Percentiles rank a stretch among this genome's conserved stretches.
Conservation (phyloP, 2,888 invertebrate species). For the Sceliomorpha sp. region DNA sequence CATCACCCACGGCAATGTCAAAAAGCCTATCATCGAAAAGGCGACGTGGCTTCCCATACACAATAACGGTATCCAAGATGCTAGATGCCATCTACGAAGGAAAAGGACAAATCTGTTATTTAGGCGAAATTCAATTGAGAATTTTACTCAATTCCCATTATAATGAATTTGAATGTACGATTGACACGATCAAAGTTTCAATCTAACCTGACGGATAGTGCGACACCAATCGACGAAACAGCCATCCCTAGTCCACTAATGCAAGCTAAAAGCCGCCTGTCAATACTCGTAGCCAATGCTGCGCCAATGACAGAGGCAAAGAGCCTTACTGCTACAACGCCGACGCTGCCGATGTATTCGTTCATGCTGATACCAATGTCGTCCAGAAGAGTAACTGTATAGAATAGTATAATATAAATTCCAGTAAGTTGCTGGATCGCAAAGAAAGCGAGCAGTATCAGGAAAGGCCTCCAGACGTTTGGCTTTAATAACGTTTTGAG, state of each 20-base stretch:
- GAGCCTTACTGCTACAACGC: slow-evolving; percentile 85
- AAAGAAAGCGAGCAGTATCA: slow-evolving; percentile 85
- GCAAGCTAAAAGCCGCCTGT: slow-evolving; percentile 84
- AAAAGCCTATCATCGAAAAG: slow-evolving; percentile 87
- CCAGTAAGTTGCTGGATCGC: slow-evolving; percentile 87
- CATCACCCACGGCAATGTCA: slow-evolving; percentile 89
- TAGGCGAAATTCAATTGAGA: too few relatives aligned
- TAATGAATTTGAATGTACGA: too few relatives aligned
- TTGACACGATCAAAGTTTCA: too few relatives aligned
- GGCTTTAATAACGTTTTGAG: slow-evolving; percentile 76
- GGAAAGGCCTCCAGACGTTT: slow-evolving; percentile 86
- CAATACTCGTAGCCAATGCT: slow-evolving; percentile 84
- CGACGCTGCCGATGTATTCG: slow-evolving; percentile 86
- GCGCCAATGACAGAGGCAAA: slow-evolving; percentile 86
- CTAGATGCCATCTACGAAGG: slow-evolving; percentile 60
- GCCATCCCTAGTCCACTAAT: slow-evolving; percentile 86
- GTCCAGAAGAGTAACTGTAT: slow-evolving; percentile 87
- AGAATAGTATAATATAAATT: slow-evolving; percentile 87
- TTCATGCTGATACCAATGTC: slow-evolving; percentile 85
- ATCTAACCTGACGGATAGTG: slow-evolving; percentile 76
- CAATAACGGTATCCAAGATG: slow-evolving; percentile 81
- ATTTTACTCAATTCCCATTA: too few relatives aligned
- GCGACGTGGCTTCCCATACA: slow-evolving; percentile 86
- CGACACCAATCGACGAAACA: slow-evolving; percentile 82
- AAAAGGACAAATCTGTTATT: too few relatives aligned